phyloP scores from a whole-genome alignment of 2,888 invertebrate species.

The Philopedon plagiatum region DNA sequence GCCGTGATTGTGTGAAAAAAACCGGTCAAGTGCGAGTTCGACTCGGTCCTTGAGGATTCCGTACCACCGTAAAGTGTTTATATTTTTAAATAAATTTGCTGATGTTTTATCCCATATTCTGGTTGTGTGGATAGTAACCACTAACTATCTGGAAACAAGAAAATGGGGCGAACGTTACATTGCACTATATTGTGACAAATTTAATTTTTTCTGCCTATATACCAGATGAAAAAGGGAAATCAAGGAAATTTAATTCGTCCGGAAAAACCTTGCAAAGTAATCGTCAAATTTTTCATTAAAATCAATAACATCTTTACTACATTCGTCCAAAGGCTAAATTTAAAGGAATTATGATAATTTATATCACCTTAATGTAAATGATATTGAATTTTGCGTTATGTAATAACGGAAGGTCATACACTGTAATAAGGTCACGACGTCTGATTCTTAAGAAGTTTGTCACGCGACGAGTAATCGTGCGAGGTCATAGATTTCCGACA shows the following conservation, averaged over 20 bases:
- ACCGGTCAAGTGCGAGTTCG: too few species aligned
- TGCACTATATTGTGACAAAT: too few species aligned
- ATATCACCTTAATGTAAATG: constrained; percentile 29
- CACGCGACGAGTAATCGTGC: constrained; percentile 30
- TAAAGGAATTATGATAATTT: constrained; percentile 30
- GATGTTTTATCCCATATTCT: too few species aligned
- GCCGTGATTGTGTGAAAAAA: too few species aligned
- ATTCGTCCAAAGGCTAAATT: constrained; percentile 17
- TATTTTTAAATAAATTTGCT: too few species aligned
- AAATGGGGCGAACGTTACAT: too few species aligned
- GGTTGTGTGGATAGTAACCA: too few species aligned
- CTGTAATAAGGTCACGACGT: constrained; percentile 25
- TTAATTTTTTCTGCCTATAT: too few species aligned
- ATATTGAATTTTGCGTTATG: constrained; percentile 34
- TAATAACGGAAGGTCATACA: constrained; percentile 34
- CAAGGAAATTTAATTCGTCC: neutral
- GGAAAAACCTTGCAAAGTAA: neutral
- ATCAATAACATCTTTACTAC: constrained; percentile 5
- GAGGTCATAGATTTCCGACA: constrained; percentile 20
- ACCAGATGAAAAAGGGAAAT: neutral
- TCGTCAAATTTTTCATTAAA: neutral
- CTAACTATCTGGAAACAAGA: too few species aligned
- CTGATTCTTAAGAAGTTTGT: constrained; percentile 31
- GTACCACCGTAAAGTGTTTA: too few species aligned
- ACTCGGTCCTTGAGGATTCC: too few species aligned